Percentiles rank a stretch among this genome's conserved stretches.
Conservation (phyloP, 2,888 invertebrate species). For the Dasypolia templi region DNA sequence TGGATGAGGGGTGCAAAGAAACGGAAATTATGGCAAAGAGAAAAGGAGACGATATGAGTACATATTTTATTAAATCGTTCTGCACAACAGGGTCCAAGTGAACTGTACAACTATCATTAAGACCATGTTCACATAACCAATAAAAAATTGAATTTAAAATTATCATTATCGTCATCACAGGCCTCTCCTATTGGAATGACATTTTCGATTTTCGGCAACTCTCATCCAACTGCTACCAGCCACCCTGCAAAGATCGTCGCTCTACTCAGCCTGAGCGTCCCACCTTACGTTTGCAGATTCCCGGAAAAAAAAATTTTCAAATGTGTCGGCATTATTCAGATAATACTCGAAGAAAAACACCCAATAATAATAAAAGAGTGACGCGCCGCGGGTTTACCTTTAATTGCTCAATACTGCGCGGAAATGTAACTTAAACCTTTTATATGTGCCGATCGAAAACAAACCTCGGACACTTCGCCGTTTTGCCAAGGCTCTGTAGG, state of each 20-base stretch:
- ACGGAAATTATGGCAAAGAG: neutral
- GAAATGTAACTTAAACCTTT: too few relatives aligned
- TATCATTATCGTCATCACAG: neutral
- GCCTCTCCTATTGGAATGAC: neutral
- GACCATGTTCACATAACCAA: too few relatives aligned
- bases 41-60: too few relatives aligned
- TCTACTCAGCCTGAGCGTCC: neutral
- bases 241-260: neutral
- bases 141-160: too few relatives aligned
- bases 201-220: neutral
- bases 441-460: too few relatives aligned
- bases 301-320: neutral
- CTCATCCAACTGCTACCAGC: neutral
- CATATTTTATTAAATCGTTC: too few relatives aligned
- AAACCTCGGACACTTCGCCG: too few relatives aligned
- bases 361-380: neutral
- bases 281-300: neutral
- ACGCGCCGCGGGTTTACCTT: neutral
- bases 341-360: neutral
- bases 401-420: neutral
- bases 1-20: neutral
- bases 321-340: neutral
- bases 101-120: too few relatives aligned
- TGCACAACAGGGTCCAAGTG: too few relatives aligned
- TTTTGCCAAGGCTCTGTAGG: too few relatives aligned